Base-by-base conservation (phyloP, 2,888 invertebrate genomes). In the Brachycybe producta region DNA sequence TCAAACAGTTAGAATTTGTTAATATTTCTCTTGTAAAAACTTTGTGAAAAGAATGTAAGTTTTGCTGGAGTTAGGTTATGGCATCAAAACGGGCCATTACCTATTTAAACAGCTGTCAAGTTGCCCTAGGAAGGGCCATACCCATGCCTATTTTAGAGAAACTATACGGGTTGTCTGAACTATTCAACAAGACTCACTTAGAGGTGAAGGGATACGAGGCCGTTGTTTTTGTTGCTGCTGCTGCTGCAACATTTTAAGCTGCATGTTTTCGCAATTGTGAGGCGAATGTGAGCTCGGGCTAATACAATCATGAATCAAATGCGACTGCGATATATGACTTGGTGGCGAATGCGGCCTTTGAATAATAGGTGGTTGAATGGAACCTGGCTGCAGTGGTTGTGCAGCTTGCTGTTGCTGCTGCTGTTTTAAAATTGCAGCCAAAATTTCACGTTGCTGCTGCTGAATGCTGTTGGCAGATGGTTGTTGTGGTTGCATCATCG, bases 401-500 rank as follows among this genome's bases (percentile, higher is more conserved):
- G 54, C 54, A n/a, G n/a, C n/a, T 39, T 55, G 57, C 56, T 41
- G 53, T 19, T 57, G 58, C 34, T 55, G 65, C 48, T 73, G 73
- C 60, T 73, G 64, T 60, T 75, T 78, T 52, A 83, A 67, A 51
- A 82, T 80, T 54, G 78, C 76, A 54, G 76, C 71, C 56, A 83
- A 70, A 60, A 82, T 73, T 59, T 83, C 83, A 34, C 81, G 75
- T 61, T 83, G 81, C 13, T 47, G 52, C 23, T 52, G 46, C 35
- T 52, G 52, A 15, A 52, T 26, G 17, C 32, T 23, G 41, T 47
- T 39, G 13, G 28, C 21, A 8, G 38, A 40, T 13, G 21, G 35
- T 17, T n/a, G 41, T 26, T 81, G 76, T 59, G 76, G 78, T 62
- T 81, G 81, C 67, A 80, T 73, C 13, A 78, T 79, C 2, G 80